Evolutionary conservation across 2,113 vertebrate genomes (phyloP).

Genomic region (Dascyllus trimaculatus): DNA sequence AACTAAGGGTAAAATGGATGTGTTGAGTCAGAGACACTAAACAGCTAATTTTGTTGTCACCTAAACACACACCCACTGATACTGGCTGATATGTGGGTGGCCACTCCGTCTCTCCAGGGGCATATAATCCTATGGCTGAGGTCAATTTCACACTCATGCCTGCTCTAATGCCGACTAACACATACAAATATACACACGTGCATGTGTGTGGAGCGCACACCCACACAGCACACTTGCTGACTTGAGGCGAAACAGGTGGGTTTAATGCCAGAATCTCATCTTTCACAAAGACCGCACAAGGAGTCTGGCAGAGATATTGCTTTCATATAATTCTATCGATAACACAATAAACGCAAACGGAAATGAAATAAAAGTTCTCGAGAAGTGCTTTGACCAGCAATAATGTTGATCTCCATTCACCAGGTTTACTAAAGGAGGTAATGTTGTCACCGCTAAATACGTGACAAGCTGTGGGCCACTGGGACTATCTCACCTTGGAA

Average conservation of each 20-base stretch:
- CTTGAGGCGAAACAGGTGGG: constrained; percentile 78
- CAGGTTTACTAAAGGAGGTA: constrained; percentile 47
- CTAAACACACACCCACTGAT: constrained; percentile 20
- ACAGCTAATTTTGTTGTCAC: constrained; percentile 55
- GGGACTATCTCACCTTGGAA: constrained; percentile 30
- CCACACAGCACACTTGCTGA: neutral
- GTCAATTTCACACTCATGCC: constrained; percentile 82
- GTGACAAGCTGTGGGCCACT: constrained; percentile 44
- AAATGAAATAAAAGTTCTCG: constrained; percentile 68
- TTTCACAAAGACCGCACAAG: constrained; percentile 69
- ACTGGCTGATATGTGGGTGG: constrained; percentile 73
- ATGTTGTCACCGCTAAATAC: constrained; percentile 50
- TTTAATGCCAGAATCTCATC: constrained; percentile 75
- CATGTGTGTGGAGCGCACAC: constrained; percentile 11
- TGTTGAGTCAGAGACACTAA: constrained; percentile 28
- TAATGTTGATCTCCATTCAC: constrained; percentile 65
- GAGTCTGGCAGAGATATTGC: constrained; percentile 64
- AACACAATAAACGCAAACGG: constrained; percentile 69
- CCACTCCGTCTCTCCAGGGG: constrained; percentile 54
- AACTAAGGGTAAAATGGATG: constrained; percentile 21
- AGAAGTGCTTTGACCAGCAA: constrained; percentile 66
- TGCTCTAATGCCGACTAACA: constrained; percentile 58
- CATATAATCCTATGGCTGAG: constrained; percentile 73
- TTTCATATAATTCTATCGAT: constrained; percentile 73
- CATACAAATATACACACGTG: constrained; percentile 44